A percentile compares a stretch with the other conserved stretches of the same genome.
phyloP scores from a whole-genome alignment of 2,113 vertebrate species.

The Chionis minor region DNA sequence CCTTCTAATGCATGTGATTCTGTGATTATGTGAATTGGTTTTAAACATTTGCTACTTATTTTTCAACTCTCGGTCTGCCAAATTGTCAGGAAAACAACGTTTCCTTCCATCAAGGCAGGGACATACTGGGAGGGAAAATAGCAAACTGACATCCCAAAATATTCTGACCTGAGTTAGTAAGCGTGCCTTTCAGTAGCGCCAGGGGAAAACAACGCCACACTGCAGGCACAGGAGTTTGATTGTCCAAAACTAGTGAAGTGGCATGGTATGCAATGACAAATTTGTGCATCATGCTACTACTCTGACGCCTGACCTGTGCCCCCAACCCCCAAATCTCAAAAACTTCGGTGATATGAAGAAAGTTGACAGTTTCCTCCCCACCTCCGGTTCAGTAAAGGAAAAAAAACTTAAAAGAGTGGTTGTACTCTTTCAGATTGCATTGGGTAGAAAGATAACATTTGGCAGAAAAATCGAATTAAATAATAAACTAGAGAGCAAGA shows the following conservation, averaged over 20 bases:
- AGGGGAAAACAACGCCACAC: not conserved
- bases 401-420: no score
- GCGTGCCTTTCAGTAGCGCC: accelerated
- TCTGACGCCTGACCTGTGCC: not conserved
- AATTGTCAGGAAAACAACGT: not conserved
- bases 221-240: not conserved
- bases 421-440: not conserved
- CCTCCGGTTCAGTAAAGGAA: not conserved
- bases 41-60: not conserved
- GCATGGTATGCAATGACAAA: not conserved
- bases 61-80: not conserved
- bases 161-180: not conserved
- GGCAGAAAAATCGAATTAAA: not conserved
- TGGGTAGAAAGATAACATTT: not conserved
- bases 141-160: not conserved
- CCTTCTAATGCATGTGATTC: no score
- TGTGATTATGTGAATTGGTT: not conserved
- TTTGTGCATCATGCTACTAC: not conserved
- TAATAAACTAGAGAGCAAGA: not conserved
- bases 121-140: not conserved
- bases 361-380: not conserved
- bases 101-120: not conserved
- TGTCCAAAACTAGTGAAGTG: not conserved
- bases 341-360: not conserved
- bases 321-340: not conserved